Evolutionary conservation across 2,797 vertebrate genomes (phyloP).

Genomic region (Rallus crepitans): DNA sequence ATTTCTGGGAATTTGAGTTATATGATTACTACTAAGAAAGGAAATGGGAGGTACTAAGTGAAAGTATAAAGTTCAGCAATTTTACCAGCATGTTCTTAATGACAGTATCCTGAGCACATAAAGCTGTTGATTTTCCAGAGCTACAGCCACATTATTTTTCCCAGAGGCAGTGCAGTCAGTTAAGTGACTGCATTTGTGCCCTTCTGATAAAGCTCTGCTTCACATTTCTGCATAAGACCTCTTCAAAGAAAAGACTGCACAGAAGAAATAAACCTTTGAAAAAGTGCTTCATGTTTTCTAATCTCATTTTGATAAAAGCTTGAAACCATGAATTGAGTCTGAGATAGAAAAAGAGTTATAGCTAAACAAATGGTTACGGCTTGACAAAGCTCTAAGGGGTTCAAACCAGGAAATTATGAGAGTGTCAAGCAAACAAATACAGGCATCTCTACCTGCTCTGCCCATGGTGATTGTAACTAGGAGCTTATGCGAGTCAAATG

Average conservation of each 20-base stretch:
- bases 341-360: neutral
- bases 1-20: neutral
- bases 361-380: neutral
- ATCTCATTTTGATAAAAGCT: neutral
- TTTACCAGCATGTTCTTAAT: neutral
- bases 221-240: neutral
- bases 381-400: neutral
- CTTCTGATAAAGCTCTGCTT: neutral
- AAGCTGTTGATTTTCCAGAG: neutral
- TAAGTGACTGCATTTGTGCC: neutral
- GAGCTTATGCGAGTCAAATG: neutral
- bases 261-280: neutral
- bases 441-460: neutral
- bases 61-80: neutral
- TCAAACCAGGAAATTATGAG: neutral
- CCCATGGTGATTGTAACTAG: neutral
- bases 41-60: neutral
- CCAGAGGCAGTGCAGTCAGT: neutral
- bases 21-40: neutral
- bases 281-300: neutral
- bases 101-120: neutral
- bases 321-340: neutral
- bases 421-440: neutral
- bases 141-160: neutral
- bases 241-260: neutral